Evolutionary conservation across 2,888 invertebrate species (phyloP).

Genomic region (Leptodirus hochenwartii): DNA sequence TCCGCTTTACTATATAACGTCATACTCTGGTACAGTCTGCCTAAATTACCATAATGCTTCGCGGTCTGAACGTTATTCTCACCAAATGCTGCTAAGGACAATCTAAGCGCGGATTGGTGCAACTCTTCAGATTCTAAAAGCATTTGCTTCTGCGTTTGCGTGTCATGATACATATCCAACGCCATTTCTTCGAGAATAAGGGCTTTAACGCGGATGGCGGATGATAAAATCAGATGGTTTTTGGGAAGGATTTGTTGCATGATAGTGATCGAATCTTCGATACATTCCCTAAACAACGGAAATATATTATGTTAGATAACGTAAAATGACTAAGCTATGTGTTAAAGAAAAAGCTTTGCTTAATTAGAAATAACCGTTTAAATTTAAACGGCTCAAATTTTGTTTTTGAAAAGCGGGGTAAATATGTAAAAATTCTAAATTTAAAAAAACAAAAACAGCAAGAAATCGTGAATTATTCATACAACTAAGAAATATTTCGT

Average conservation of each 20-base stretch:
- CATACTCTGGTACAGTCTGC: slow-evolving; percentile 89
- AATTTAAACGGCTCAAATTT: too few relatives aligned
- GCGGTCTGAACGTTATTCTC: slow-evolving; percentile 90
- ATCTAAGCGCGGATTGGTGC: slow-evolving; percentile 63
- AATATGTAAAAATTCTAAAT: too few relatives aligned
- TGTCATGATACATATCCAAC: slow-evolving; percentile 41
- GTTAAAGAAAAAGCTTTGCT: too few relatives aligned
- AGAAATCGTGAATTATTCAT: too few relatives aligned
- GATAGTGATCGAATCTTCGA: slow-evolving; percentile 64
- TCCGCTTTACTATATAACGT: slow-evolving; percentile 72
- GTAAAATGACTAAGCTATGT: too few relatives aligned
- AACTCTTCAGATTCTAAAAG: slow-evolving; percentile 65
- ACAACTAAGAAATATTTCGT: too few relatives aligned
- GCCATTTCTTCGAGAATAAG: slow-evolving; percentile 87
- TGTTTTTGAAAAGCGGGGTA: too few relatives aligned
- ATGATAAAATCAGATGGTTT: slow-evolving; percentile 72
- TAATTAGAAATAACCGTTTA: too few relatives aligned
- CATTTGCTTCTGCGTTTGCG: slow-evolving; percentile 27
- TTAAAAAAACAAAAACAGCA: too few relatives aligned
- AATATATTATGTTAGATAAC: neutral
- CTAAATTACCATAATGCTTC: slow-evolving; percentile 90
- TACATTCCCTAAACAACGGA: slow-evolving; percentile 42
- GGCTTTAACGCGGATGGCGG: slow-evolving; percentile 82
- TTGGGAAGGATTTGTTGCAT: slow-evolving; percentile 62
- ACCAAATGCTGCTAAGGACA: slow-evolving; percentile 71